Base-by-base conservation (phyloP, 2,797 vertebrate species). In the Crenichthys baileyi region DNA sequence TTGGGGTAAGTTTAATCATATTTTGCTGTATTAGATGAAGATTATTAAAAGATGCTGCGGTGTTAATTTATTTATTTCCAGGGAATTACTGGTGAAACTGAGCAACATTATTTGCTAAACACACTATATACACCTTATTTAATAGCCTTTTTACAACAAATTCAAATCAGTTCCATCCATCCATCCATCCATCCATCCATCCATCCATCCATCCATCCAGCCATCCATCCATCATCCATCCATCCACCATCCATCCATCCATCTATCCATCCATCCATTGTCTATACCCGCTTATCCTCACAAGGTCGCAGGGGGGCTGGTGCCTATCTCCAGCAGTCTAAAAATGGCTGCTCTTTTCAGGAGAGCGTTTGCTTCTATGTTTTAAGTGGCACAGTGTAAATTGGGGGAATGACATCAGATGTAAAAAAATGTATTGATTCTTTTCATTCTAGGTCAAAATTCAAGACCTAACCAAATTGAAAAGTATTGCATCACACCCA, bases 1-100 rank as follows among this genome's bases (percentile, higher is more conserved):
- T 97, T 31, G 96, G 94, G 95, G 96, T 97, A 93, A 82, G 93
- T 56, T 61, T 46, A 9, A 31, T 67, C 5, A 39, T 0, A 20
- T 0, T 65, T 41, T 46, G 15, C 41, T 13, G n/a, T 74, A 31
- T 16, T 73, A 31, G 48, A 13, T 12, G 20, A 16, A 31, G 48
- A 13, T 12, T 13, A 16, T 7, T 36, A 24, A 71, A 71, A 71
- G 15, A 48, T 46, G n/a, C 51, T 2, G 16, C 26, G 29, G 39
- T 26, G 3, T n/a, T 7, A 16, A 26, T 26, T 1, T 0, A 48
- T 46, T 70, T 67, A 11, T 44, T 20, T 46, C 26, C 24, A 6
- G 0, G 31, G 15, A 26, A n/a, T 39, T 44, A 13, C 20, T 55
- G 22, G 16, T 53, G 18, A 36, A 73, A 18, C 22, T 22, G 29